Base-by-base conservation (phyloP, 2,888 invertebrate genomes). In the Trypoxylon attenuatum region DNA sequence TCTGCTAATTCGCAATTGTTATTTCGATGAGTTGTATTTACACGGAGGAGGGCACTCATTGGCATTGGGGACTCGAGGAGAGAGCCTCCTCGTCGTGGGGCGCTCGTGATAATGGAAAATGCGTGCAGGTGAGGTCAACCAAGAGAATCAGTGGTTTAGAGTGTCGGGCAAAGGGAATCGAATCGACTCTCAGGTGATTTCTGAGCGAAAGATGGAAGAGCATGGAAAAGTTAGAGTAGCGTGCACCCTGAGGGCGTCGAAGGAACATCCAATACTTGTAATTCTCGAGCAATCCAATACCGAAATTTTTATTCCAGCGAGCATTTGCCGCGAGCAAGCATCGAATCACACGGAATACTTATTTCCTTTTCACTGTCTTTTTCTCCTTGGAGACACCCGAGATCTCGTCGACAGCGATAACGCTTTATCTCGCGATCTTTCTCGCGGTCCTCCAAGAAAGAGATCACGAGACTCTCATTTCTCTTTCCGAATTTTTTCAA, bases 171-270 rank as follows among this genome's bases (percentile, higher is more conserved):
- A 25, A 13, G 18, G 13, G 47, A 53, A 43, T 56, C 55, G 59
- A 58, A 71, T 61, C 70, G 47, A 61, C 49, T 66, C 56, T 38
- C 43, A 38, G 33, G 38, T 18, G 43, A 27, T 22, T 29, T 21
- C 43, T 23, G 21, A 19, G 18, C 38, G 73, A 47, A 74, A 57
- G 33, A 60, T 52, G 57, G 60, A 49, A 39, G 52, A 50, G 50
- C 50, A 51, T 47, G 56, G 55, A 59, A 57, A 53, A 58, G 61
- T 71, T 33, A 21, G 43, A 45, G 53, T 19, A 22, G 29, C 51
- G 23, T 42, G 38, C 53, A 47, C 65, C 49, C n/a, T 69, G 16
- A 39, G 46, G 42, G 29, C 19, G 47, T 52, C 42, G 53, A 53
- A 29, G 15, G 27, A 51, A 29, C 23, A 62, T 52, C 41, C 57